Evolutionary conservation across 1,140 invertebrate species (phyloP), one percentile per base, ranked within the genome.

Genomic region (Condylostylus longicornis): DNA sequence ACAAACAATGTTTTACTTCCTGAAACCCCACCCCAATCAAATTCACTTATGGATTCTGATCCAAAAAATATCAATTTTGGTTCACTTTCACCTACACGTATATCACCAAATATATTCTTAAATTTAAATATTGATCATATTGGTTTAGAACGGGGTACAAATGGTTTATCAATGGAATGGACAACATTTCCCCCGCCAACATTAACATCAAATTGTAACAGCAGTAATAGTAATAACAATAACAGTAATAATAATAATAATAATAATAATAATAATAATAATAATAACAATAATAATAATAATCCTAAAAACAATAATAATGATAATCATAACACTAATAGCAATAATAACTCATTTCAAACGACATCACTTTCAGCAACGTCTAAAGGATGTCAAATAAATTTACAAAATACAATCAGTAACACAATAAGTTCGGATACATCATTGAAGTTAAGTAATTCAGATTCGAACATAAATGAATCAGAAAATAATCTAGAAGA

Each of bases 101-200:
- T 60, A 3, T 59, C 57, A 8, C 57, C 57, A 1, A 60, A 60
- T 32, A 55, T 60, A 9, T 60, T 60, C 23, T 46, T 60, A 18
- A 58, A 59, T 39, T 47, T 60, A 2, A 60, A 60, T 36, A 58
- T 60, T 18, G 57, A 60, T 45, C 53, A 54, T 13, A 37, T 56
- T 22, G 55, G 53, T 2, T 31, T 58, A 33, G 56, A 59, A n/a
- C 49, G 56, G 5, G 54, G 53, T 14, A 51, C n/a, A 47, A 42
- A 43, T 31, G 49, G 47, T 9, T 42, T 58, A n/a, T 58, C 54
- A 23, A 57, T 60, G 53, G 57, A 60, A 27, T 60, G 57, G 57
- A 51, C 56, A 22, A 53, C 50, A 12, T 59, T 51, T 46, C 50
- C 56, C 22, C 49, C 50, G 1, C 44, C 46, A 35, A 9, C 34